phyloP scores from a whole-genome alignment of 2,113 vertebrate genomes.

The Zootoca vivipara region DNA sequence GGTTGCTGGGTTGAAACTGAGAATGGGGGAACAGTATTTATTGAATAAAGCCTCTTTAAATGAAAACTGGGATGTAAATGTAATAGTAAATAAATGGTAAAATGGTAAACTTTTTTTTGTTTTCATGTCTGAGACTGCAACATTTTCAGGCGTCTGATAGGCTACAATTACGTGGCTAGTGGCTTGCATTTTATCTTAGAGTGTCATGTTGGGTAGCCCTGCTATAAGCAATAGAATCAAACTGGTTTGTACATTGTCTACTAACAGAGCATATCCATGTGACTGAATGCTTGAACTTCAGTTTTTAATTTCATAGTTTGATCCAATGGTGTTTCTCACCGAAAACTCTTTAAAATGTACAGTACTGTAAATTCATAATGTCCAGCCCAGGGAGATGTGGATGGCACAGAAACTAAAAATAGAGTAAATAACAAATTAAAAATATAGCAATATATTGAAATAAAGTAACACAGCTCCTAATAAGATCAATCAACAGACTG shows the following conservation, averaged over 20 bases:
- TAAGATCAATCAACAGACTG: not conserved
- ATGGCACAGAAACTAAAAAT: not conserved
- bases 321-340: not conserved
- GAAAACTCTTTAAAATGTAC: not conserved
- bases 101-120: not conserved
- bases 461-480: not conserved
- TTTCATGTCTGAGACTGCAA: not conserved
- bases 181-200: not conserved
- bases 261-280: not conserved
- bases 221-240: not conserved
- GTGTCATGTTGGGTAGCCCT: not conserved
- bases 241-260: not conserved
- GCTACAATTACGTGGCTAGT: no score
- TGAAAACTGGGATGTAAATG: no score
- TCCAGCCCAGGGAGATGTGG: not conserved
- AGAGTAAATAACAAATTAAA: not conserved
- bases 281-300: no score
- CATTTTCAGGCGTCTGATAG: not conserved
- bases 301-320: not conserved
- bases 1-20: no score
- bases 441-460: not conserved
- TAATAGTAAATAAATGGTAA: not conserved
- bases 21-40: no score
- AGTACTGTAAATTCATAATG: not conserved
- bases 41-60: no score